Percentiles rank a stretch among this genome's conserved stretches.
phyloP scores from a whole-genome alignment of 2,888 invertebrate genomes.

The Suillia variegata region DNA sequence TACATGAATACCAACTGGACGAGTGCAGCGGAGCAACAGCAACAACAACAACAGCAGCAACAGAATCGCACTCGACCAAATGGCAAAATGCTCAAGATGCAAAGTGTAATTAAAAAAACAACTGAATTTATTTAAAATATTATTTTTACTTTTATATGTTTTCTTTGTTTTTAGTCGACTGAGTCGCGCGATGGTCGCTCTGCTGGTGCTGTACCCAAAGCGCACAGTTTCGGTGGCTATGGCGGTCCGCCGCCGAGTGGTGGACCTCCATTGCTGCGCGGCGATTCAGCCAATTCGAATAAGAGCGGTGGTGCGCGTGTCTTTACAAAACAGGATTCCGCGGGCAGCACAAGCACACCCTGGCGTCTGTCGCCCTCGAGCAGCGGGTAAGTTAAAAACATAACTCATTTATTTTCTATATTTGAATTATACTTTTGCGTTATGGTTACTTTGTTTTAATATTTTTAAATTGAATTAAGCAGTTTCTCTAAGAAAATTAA shows the following conservation, averaged over 20 bases:
- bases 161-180: slow-evolving; percentile 39
- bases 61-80: slow-evolving; percentile 49
- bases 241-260: slow-evolving; percentile 68
- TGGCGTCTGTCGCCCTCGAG: slow-evolving; percentile 62
- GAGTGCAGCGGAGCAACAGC: slow-evolving; percentile 41
- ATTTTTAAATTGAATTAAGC: background rate
- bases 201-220: slow-evolving; percentile 71
- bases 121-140: background rate
- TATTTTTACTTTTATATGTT: slow-evolving; percentile 38
- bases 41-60: slow-evolving; percentile 39
- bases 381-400: slow-evolving; percentile 57
- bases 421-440: background rate
- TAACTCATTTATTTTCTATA: background rate
- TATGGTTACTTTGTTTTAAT: background rate
- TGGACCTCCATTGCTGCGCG: slow-evolving; percentile 64
- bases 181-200: slow-evolving; percentile 59
- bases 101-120: slow-evolving; percentile 48
- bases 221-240: slow-evolving; percentile 89
- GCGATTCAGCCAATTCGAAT: slow-evolving; percentile 70
- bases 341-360: slow-evolving; percentile 54
- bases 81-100: slow-evolving; percentile 59
- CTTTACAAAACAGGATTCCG: slow-evolving; percentile 73
- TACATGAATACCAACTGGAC: slow-evolving; percentile 45
- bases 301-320: slow-evolving; percentile 67
- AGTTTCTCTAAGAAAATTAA: background rate